These are phyloP conservation scores for Lasioglossum zephyrum DNA, from an alignment of 2,888 invertebrate species.

Conservation along the genomic window DNA sequence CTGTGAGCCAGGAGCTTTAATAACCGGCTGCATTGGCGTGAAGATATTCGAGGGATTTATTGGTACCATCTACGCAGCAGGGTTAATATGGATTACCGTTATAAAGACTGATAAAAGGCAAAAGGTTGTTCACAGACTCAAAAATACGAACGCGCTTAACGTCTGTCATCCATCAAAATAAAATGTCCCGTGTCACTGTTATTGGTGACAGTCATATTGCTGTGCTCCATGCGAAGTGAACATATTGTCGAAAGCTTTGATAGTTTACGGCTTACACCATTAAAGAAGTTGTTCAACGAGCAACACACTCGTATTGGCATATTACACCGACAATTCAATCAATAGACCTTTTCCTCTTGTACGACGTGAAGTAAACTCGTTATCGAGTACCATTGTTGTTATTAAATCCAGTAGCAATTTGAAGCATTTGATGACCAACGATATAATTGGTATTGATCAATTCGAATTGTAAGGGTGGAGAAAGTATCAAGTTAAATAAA, in stretches of 20 bases:
- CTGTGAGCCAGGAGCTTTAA: slow-evolving; percentile 68
- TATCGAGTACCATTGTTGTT: background rate
- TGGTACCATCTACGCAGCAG: slow-evolving; percentile 41
- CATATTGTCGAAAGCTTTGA: background rate
- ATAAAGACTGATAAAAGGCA: slow-evolving; percentile 23
- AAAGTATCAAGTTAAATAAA: background rate
- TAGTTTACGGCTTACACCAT: background rate
- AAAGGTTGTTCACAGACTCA: background rate
- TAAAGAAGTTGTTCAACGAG: background rate
- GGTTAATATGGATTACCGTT: slow-evolving; percentile 54
- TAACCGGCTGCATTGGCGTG: slow-evolving; percentile 57
- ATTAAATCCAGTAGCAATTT: background rate
- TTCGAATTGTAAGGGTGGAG: background rate
- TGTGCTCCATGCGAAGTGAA: background rate
- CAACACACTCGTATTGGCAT: background rate
- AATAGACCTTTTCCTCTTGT: background rate
- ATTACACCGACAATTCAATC: slow-evolving; percentile 1
- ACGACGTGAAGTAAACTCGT: background rate
- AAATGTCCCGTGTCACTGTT: background rate
- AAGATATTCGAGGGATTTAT: slow-evolving; percentile 67
- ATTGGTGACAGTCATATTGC: background rate
- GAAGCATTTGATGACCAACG: background rate
- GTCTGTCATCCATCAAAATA: background rate
- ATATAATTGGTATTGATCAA: background rate
- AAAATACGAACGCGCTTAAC: background rate